Evolutionary conservation across 2,888 invertebrate species (phyloP).

Genomic region (Parochlus steinenii): DNA sequence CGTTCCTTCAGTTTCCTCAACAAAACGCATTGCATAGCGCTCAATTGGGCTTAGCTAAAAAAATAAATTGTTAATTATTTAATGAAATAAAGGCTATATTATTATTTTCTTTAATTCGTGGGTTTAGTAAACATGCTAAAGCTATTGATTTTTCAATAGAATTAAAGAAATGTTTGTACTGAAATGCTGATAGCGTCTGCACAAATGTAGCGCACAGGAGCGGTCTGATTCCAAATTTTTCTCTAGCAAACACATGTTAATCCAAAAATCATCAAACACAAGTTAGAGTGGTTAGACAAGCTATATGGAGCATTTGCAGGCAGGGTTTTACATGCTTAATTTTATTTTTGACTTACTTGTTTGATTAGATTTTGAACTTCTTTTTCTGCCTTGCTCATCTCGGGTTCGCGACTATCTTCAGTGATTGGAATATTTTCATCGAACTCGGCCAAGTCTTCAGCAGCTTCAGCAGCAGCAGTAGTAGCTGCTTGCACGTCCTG

Average conservation of each 20-base stretch:
- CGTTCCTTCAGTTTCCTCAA: slow-evolving; percentile 66
- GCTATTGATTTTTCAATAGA: slow-evolving; percentile 8
- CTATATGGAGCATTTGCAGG: background rate
- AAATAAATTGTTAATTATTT: background rate
- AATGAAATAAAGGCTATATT: too few species aligned
- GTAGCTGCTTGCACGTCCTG: slow-evolving; percentile 83
- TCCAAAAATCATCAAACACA: background rate
- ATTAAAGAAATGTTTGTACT: background rate
- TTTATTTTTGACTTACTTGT: slow-evolving; percentile 35
- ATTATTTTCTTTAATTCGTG: too few species aligned
- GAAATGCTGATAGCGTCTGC: background rate
- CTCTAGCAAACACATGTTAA: slow-evolving; percentile 3
- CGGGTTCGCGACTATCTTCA: slow-evolving; percentile 32
- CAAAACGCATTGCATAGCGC: slow-evolving; percentile 83
- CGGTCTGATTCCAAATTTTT: slow-evolving; percentile 3
- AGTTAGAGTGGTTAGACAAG: too few species aligned
- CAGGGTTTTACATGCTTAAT: slow-evolving; percentile 1
- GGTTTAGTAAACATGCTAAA: too few species aligned
- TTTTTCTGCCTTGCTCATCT: slow-evolving; percentile 53
- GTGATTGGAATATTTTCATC: slow-evolving; percentile 80
- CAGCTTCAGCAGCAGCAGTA: slow-evolving; percentile 77
- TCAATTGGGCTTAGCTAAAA: slow-evolving; percentile 81
- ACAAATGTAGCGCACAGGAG: background rate
- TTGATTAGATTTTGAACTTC: slow-evolving; percentile 54
- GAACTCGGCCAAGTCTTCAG: slow-evolving; percentile 83